Base-by-base conservation (phyloP, 2,888 invertebrate genomes). In the Asteroscopus sphinx region DNA sequence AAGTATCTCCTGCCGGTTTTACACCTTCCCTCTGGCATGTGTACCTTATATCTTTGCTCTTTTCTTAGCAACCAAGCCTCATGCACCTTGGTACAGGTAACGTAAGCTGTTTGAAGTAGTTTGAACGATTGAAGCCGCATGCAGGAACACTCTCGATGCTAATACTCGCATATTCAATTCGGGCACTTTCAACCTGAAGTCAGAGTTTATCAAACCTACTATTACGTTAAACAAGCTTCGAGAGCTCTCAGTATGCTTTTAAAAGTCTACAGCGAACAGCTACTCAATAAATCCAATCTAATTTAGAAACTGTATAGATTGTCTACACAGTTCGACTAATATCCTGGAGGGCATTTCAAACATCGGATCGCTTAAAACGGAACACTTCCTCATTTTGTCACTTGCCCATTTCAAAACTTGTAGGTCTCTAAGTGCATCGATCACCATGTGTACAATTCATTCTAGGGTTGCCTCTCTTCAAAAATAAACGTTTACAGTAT, bases 331-430 rank as follows among this genome's bases (percentile, higher is more conserved):
- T 62, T 67, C 47, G n/a, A 54, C 59, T 62, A 51, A 56, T 60
- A 66, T 66, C 56, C 62, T 56, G 37, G 46, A 41, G 71, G 71
- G 49, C 26, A 62, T 71, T 54, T 51, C 55, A 69, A 69, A 68
- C 55, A 65, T 58, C 25, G 57, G 52, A 32, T 47, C 59, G 49
- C 33, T 70, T 58, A 64, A 64, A 70, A 61, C 72, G 64, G 58
- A 75, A 71, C 68, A 75, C 61, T 75, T 73, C 68, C 76, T 68
- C 61, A 58, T 73, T 62, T 75, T 72, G 68, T 75, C 73, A 71
- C 72, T 75, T 59, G 56, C 52, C 75, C 56, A 62, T 65, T 68
- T 68, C 76, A 59, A 71, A 73, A 68, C 61, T 52, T 35, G 61
- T 54, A 68, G 65, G 58, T 59, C 72, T 48, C 61, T 64, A 61